These are phyloP conservation scores for Nycticorax nycticorax DNA, from an alignment of 2,113 vertebrate species.

Conservation along the genomic window DNA sequence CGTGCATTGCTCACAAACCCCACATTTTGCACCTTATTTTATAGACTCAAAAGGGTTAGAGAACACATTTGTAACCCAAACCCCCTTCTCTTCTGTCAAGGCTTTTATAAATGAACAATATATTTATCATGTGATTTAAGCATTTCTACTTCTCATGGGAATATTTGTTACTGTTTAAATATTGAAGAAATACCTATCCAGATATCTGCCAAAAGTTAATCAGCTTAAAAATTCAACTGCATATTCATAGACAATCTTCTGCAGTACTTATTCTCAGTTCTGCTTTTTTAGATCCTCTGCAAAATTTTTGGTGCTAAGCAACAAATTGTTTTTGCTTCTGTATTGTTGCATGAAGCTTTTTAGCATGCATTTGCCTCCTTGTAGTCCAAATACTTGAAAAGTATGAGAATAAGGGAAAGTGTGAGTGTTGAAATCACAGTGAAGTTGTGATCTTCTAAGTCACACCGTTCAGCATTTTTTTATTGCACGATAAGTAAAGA, in stretches of 20 bases:
- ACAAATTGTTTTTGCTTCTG: neutral
- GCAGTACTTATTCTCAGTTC: neutral
- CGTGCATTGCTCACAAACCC: neutral
- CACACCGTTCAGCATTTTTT: neutral
- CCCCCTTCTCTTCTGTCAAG: neutral
- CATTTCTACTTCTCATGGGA: neutral
- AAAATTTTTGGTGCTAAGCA: neutral
- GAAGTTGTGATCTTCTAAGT: neutral
- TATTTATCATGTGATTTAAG: neutral
- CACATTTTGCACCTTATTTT: neutral
- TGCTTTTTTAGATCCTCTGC: neutral
- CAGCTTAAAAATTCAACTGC: neutral
- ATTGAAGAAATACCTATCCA: neutral
- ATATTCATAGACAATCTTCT: neutral
- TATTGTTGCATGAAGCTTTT: neutral
- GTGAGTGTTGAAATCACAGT: neutral
- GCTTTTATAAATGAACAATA: neutral
- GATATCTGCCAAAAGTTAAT: neutral
- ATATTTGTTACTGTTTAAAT: neutral
- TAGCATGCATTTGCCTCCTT: neutral
- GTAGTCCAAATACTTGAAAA: neutral
- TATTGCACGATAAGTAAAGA: neutral
- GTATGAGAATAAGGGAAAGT: neutral
- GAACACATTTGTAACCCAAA: neutral
- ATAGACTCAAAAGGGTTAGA: neutral